These are phyloP conservation scores for Macrophya alboannulata DNA, from an alignment of 2,888 invertebrate species.

Conservation along the genomic window DNA sequence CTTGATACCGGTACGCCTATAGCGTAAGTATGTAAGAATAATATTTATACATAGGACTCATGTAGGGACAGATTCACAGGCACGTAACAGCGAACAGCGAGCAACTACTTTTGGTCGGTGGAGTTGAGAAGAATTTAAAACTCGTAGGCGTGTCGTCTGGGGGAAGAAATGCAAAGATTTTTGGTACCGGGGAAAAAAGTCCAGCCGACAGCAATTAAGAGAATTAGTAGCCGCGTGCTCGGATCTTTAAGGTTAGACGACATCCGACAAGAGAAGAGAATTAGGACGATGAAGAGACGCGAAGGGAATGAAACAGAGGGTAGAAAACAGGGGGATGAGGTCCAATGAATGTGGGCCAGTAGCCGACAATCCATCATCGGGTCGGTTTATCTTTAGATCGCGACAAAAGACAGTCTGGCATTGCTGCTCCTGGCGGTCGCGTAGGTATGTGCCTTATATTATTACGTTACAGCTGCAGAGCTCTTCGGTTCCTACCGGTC, in stretches of 20 bases:
- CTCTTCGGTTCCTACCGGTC: slow-evolving; percentile 47
- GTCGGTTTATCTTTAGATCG: slow-evolving; percentile 55
- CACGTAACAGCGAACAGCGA: slow-evolving; percentile 1
- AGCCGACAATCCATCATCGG: slow-evolving; percentile 58
- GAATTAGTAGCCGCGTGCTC: slow-evolving; percentile 56
- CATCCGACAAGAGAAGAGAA: slow-evolving; percentile 44
- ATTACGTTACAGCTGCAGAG: slow-evolving; percentile 54
- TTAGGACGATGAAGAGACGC: slow-evolving; percentile 35
- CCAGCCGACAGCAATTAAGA: slow-evolving; percentile 49
- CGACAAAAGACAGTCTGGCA: slow-evolving; percentile 57
- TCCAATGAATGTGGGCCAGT: slow-evolving; percentile 56
- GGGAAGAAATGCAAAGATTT: slow-evolving; percentile 51
- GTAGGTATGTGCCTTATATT: slow-evolving; percentile 54
- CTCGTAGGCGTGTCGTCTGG: slow-evolving; percentile 51
- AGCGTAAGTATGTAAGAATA: slow-evolving; percentile 23
- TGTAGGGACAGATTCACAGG: slow-evolving; percentile 24
- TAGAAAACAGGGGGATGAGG: slow-evolving; percentile 25
- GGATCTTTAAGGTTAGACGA: slow-evolving; percentile 50
- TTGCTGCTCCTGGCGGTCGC: slow-evolving; percentile 53
- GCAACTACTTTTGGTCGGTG: slow-evolving; percentile 4
- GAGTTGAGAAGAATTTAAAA: slow-evolving; percentile 54
- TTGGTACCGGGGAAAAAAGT: slow-evolving; percentile 26
- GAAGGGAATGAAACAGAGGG: slow-evolving; percentile 38
- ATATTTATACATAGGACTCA: slow-evolving; percentile 32
- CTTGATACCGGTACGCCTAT: slow-evolving; percentile 34